Evolutionary conservation across 2,797 vertebrate genomes (phyloP).

Genomic region (Neopelma chrysocephalum): DNA sequence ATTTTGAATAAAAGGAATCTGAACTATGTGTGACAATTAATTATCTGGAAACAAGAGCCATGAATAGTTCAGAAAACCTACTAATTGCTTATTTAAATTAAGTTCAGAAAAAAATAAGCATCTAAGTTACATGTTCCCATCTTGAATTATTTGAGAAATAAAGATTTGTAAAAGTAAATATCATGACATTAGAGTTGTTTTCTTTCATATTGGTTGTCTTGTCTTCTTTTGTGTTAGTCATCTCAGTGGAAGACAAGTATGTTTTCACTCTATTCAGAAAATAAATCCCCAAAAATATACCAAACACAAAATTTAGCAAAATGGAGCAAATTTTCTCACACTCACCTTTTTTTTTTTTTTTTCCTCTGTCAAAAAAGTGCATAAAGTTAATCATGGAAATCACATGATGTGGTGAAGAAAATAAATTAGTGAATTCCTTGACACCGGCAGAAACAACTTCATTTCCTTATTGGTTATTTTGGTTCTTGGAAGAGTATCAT

Average conservation of each 20-base stretch:
- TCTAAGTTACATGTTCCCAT: background rate
- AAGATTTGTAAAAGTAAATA: background rate
- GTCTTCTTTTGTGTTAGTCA: background rate
- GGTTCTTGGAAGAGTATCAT: background rate
- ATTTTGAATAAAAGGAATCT: background rate
- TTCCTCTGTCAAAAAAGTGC: background rate
- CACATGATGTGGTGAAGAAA: background rate
- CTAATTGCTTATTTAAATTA: slow-evolving; percentile 14
- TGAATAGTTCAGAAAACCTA: background rate
- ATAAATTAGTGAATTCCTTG: background rate
- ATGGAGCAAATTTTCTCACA: background rate
- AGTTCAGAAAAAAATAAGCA: background rate
- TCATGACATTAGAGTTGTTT: background rate
- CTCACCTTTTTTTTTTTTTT: background rate
- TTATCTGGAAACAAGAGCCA: slow-evolving; percentile 18
- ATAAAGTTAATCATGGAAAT: background rate
- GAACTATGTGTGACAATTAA: background rate
- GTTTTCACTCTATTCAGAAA: background rate
- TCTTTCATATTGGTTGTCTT: background rate
- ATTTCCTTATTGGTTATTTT: background rate
- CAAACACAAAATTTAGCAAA: background rate
- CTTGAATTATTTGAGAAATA: background rate
- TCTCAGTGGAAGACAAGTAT: background rate
- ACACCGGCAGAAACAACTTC: background rate
- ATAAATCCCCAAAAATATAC: background rate